Percentiles rank a stretch among this genome's conserved stretches.
phyloP scores from a whole-genome alignment of 1,140 invertebrate genomes.

The Marisa cornuarietis region DNA sequence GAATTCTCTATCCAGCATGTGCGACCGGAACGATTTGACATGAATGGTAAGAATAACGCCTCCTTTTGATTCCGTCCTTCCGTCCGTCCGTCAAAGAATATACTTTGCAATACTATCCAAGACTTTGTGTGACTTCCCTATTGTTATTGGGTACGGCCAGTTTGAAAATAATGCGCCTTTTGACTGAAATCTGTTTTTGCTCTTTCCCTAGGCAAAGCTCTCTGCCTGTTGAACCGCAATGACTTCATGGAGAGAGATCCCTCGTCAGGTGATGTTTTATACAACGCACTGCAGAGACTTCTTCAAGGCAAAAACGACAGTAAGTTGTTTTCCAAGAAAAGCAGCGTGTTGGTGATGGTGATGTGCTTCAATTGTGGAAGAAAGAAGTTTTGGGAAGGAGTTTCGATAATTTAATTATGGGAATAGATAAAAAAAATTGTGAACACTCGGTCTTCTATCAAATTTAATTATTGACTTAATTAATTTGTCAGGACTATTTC shows the following conservation, averaged over 20 bases:
- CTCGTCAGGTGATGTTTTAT: slow-evolving; percentile 89
- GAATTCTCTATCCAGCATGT: slow-evolving; percentile 92
- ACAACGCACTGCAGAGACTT: slow-evolving; percentile 90
- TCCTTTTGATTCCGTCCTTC: neutral
- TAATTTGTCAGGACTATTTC: too few relatives aligned
- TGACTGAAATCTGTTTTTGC: neutral
- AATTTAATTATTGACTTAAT: too few relatives aligned
- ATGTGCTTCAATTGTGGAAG: too few relatives aligned
- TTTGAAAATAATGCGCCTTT: neutral
- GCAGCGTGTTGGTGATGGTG: too few relatives aligned
- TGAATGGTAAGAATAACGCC: slow-evolving; percentile 81
- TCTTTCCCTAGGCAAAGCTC: slow-evolving; percentile 77
- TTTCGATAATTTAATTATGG: too few relatives aligned
- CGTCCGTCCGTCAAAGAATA: neutral
- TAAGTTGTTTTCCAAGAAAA: slow-evolving; percentile 12
- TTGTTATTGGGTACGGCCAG: neutral
- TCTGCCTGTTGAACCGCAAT: slow-evolving; percentile 87
- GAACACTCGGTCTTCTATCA: too few relatives aligned
- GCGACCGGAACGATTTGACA: slow-evolving; percentile 94
- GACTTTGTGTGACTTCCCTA: neutral
- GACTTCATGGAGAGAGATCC: slow-evolving; percentile 91
- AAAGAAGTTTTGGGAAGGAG: too few relatives aligned
- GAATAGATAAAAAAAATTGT: too few relatives aligned
- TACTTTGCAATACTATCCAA: too few relatives aligned
- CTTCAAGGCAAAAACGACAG: slow-evolving; percentile 64